These are phyloP conservation scores for Cephus spinipes DNA, from an alignment of 2,888 invertebrate species.

Conservation along the genomic window DNA sequence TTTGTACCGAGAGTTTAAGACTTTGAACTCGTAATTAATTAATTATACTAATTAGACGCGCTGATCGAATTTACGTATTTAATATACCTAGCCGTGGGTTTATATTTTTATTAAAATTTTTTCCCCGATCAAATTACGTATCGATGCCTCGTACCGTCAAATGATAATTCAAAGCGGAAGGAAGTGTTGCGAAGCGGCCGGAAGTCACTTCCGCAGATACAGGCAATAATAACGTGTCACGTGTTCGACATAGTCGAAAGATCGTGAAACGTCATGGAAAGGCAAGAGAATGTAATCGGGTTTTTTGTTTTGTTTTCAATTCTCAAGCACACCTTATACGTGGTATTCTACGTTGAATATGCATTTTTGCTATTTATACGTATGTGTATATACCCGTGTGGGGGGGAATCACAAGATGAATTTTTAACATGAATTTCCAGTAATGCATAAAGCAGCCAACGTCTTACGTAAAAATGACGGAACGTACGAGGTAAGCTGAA, in stretches of 20 bases:
- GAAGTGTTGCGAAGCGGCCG: slow-evolving; percentile 45
- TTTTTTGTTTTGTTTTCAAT: not conserved
- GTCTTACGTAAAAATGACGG: not conserved
- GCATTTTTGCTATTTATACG: not conserved
- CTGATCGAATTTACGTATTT: not conserved
- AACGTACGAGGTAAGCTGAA: not conserved
- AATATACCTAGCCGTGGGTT: not conserved
- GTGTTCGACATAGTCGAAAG: not conserved
- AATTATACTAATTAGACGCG: not conserved
- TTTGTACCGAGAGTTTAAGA: not conserved
- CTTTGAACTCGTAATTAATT: not conserved
- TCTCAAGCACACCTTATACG: not conserved
- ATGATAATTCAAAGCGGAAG: slow-evolving; percentile 48
- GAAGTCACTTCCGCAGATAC: slow-evolving; percentile 52
- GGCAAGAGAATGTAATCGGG: not conserved
- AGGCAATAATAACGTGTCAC: slow-evolving; percentile 21
- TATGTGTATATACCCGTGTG: not conserved
- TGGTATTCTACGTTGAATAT: not conserved
- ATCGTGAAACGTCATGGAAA: not conserved
- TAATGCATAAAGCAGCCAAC: not conserved
- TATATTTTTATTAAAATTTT: not conserved
- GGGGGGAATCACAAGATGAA: not conserved
- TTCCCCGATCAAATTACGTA: not conserved
- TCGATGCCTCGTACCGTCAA: slow-evolving; percentile 8
- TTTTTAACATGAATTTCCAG: not conserved